phyloP scores from a whole-genome alignment of 2,797 vertebrate genomes.

The Fistularia commersonii region DNA sequence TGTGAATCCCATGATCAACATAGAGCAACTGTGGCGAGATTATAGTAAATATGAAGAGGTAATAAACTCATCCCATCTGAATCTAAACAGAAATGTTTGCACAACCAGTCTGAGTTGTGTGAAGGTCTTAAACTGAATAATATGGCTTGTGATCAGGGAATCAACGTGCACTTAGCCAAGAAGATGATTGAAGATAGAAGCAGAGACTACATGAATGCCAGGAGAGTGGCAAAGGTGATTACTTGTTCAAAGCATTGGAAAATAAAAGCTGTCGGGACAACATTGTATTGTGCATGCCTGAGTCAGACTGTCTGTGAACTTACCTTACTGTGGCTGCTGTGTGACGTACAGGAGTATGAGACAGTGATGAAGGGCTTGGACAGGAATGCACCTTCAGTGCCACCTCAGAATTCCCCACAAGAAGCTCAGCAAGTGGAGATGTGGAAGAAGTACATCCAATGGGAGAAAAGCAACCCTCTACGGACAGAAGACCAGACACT shows the following conservation, averaged over 20 bases:
- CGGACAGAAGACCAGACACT: conserved; percentile 98
- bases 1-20: conserved; percentile 99
- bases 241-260: not conserved
- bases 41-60: conserved; percentile 99
- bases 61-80: conserved; percentile 30
- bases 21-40: conserved; percentile 98
- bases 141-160: conserved; percentile 79
- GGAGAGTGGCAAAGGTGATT: conserved; percentile 95
- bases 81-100: not conserved
- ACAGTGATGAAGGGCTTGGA: conserved; percentile 98
- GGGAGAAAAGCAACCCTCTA: conserved; percentile 98
- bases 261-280: not conserved
- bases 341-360: conserved; percentile 87
- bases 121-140: conserved; percentile 4
- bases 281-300: not conserved
- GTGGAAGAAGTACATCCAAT: conserved; percentile 99
- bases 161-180: conserved; percentile 98
- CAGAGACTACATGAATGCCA: conserved; percentile 98
- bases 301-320: not conserved
- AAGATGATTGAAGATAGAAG: conserved; percentile 99
- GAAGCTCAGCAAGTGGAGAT: conserved; percentile 98
- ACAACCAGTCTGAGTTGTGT: not conserved
- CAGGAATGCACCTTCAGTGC: conserved; percentile 95
- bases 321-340: conserved; percentile 4
- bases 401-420: conserved; percentile 96